Conservation (phyloP, 2,888 invertebrate species). For the Helobdella robusta region DNA sequence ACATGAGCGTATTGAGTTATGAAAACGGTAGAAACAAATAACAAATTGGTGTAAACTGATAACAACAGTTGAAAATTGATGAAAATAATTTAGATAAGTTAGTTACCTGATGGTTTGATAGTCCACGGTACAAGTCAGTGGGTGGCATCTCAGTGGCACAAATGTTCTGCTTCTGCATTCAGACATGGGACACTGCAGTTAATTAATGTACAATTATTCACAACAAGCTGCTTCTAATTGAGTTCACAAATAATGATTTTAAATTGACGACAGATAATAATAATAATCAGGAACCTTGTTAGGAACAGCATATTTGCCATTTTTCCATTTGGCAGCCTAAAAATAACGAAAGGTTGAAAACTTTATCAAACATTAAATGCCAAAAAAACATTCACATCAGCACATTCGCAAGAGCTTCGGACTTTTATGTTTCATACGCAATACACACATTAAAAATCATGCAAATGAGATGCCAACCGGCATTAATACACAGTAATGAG, state of each 20-base stretch:
- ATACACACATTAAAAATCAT: no score
- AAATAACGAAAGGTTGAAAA: background rate
- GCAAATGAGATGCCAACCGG: no score
- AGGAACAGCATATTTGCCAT: slow-evolving; percentile 58
- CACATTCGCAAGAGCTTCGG: background rate
- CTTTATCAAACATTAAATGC: no score
- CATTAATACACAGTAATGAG: no score
- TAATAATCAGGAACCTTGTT: slow-evolving; percentile 45
- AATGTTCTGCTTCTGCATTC: slow-evolving; percentile 47
- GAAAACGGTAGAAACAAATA: background rate
- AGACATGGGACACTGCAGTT: slow-evolving; percentile 47
- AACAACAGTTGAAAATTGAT: background rate
- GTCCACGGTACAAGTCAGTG: slow-evolving; percentile 64
- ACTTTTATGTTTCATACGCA: no score
- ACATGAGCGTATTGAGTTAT: no score
- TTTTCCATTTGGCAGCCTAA: slow-evolving; percentile 56
- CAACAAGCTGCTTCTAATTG: no score
- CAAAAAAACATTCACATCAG: background rate
- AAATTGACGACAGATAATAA: no score
- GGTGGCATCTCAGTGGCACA: slow-evolving; percentile 45
- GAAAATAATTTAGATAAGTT: no score
- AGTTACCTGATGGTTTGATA: slow-evolving; percentile 63
- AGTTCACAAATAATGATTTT: no score
- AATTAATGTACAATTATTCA: no score
- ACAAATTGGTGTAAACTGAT: background rate